A percentile compares a stretch with the other conserved stretches of the same genome.
Evolutionary conservation across 2,888 invertebrate genomes (phyloP).

Genomic region (Apamea sordens): DNA sequence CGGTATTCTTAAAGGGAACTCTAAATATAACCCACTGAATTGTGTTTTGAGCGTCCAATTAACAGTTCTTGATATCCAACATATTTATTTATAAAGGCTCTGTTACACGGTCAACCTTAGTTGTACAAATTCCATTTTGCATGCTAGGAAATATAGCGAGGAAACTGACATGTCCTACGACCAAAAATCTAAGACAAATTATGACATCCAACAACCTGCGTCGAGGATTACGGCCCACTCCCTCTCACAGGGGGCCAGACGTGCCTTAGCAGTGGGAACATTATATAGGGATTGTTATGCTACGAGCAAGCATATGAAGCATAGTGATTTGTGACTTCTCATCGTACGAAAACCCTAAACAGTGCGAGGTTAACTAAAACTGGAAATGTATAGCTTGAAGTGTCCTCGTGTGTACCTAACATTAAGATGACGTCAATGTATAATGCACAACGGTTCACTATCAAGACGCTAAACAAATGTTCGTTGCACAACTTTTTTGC

Average conservation of each 20-base stretch:
- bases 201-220: background rate
- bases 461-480: background rate
- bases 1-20: constrained; percentile 73
- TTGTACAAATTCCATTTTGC: constrained; percentile 8
- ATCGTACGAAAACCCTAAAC: no score
- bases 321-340: no score
- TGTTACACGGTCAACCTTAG: constrained; percentile 13
- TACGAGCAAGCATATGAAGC: background rate
- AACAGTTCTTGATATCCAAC: constrained; percentile 67
- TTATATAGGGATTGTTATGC: background rate
- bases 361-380: no score
- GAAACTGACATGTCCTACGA: background rate
- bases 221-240: background rate
- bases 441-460: background rate
- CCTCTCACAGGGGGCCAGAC: background rate
- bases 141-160: background rate
- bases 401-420: no score
- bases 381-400: no score
- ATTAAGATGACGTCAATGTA: no score
- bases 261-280: background rate
- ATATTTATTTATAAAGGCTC: constrained; percentile 65
- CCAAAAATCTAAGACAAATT: background rate
- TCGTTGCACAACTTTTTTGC: background rate
- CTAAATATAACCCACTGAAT: constrained; percentile 79
- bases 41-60: constrained; percentile 80